These are phyloP conservation scores for Stenchaetothrips biformis DNA, from an alignment of 2,888 invertebrate genomes.

Conservation along the genomic window DNA sequence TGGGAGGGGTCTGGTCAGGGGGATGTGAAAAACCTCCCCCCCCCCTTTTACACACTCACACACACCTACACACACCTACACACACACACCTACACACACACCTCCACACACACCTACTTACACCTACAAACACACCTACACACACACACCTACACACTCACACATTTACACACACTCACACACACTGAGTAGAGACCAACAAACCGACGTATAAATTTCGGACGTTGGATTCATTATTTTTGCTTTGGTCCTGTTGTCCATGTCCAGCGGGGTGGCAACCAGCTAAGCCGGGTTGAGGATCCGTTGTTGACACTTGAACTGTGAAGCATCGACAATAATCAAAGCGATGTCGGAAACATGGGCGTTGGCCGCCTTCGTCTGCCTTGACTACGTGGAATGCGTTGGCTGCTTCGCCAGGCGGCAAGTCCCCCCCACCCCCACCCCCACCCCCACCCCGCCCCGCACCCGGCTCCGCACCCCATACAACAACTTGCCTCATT, in stretches of 20 bases:
- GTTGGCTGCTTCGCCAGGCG: no score
- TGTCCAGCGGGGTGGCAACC: no score
- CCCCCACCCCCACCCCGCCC: not conserved
- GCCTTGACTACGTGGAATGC: no score
- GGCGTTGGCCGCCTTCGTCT: no score
- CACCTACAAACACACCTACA: not conserved
- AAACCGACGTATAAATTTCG: no score
- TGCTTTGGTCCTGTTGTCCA: no score
- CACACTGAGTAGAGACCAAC: not conserved
- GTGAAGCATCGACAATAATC: no score
- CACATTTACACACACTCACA: not conserved
- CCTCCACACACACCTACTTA: not conserved
- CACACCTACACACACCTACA: not conserved
- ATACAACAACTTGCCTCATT: constrained; percentile 8
- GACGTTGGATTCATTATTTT: no score
- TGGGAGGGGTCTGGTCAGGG: not conserved
- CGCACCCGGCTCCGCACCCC: no score
- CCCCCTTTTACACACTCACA: not conserved
- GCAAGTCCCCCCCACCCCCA: not conserved
- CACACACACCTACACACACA: not conserved
- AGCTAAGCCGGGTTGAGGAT: no score
- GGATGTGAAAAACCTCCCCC: not conserved
- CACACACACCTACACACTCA: not conserved
- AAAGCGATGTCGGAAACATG: no score
- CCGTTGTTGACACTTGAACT: no score